Percentiles rank a stretch among this genome's conserved stretches.
These are phyloP conservation scores for Carcharodon carcharias DNA, from an alignment of 2,797 vertebrate species.

Conservation along the genomic window DNA sequence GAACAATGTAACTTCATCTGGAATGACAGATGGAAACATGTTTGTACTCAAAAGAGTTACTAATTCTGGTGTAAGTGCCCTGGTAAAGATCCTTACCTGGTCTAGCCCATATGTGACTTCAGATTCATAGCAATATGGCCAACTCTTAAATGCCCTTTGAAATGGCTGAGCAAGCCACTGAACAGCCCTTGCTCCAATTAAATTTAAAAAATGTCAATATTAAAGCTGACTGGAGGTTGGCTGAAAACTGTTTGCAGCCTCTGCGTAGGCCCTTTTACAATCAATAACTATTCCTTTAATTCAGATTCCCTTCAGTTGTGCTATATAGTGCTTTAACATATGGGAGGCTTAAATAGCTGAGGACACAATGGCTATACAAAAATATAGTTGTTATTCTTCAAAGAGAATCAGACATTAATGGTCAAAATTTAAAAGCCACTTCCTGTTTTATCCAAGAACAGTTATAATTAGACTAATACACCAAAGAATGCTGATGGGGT, in stretches of 20 bases:
- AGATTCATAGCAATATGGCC: too few species aligned
- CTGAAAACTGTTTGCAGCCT: neutral
- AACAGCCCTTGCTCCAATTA: neutral
- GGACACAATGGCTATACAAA: neutral
- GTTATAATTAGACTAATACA: neutral
- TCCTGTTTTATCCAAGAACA: neutral
- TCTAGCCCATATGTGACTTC: too few species aligned
- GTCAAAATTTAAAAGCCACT: neutral
- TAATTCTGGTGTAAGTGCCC: too few species aligned
- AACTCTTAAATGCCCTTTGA: too few species aligned
- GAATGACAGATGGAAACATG: too few species aligned
- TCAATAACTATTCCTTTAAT: neutral
- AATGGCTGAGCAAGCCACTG: too few species aligned
- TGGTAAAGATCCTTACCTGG: too few species aligned
- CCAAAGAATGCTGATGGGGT: neutral
- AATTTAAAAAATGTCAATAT: neutral
- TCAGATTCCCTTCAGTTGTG: neutral
- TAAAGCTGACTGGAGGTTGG: neutral
- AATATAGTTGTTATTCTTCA: neutral
- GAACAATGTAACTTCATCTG: too few species aligned
- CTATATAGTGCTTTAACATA: neutral
- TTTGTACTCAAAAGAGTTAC: too few species aligned
- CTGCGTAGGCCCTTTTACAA: neutral
- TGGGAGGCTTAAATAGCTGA: neutral
- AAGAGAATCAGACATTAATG: neutral